Percentiles rank a stretch among this genome's conserved stretches.
These are phyloP conservation scores for Pemphigus obesinymphae DNA, from an alignment of 1,140 invertebrate genomes.

Conservation along the genomic window DNA sequence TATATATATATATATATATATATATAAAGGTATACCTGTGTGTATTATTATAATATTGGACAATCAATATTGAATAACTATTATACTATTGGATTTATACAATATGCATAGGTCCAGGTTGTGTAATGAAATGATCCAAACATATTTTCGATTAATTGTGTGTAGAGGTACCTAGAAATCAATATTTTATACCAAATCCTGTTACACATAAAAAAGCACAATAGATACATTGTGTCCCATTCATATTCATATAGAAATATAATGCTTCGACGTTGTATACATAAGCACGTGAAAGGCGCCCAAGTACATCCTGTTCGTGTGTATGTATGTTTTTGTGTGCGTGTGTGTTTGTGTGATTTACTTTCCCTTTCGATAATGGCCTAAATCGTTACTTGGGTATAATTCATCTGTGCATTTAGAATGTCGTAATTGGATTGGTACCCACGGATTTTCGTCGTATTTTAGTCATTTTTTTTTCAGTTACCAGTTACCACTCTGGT, in stretches of 20 bases:
- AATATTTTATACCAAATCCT: conserved; percentile 22
- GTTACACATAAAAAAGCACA: conserved; percentile 34
- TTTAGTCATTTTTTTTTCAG: neutral
- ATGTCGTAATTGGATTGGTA: neutral
- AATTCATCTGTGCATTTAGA: neutral
- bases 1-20: too few relatives aligned
- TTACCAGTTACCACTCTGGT: too few relatives aligned
- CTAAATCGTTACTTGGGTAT: conserved; percentile 22
- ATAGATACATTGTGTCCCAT: neutral
- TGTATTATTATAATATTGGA: too few relatives aligned
- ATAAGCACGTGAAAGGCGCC: conserved; percentile 29
- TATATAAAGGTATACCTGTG: too few relatives aligned
- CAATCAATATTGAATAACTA: too few relatives aligned
- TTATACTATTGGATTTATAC: too few relatives aligned
- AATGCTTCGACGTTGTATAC: neutral
- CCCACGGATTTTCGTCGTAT: neutral
- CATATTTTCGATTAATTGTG: neutral
- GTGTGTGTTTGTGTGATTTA: conserved; percentile 18
- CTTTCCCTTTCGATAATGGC: conserved; percentile 36
- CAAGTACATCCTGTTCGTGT: conserved; percentile 35
- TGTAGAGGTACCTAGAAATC: neutral
- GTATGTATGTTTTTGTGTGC: neutral
- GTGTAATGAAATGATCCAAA: too few relatives aligned
- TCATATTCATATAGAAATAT: neutral
- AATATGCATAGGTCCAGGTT: too few relatives aligned